A percentile compares a stretch with the other conserved stretches of the same genome.
Evolutionary conservation across 1,140 invertebrate species (phyloP).

Genomic region (Caenorhabditis latens): DNA sequence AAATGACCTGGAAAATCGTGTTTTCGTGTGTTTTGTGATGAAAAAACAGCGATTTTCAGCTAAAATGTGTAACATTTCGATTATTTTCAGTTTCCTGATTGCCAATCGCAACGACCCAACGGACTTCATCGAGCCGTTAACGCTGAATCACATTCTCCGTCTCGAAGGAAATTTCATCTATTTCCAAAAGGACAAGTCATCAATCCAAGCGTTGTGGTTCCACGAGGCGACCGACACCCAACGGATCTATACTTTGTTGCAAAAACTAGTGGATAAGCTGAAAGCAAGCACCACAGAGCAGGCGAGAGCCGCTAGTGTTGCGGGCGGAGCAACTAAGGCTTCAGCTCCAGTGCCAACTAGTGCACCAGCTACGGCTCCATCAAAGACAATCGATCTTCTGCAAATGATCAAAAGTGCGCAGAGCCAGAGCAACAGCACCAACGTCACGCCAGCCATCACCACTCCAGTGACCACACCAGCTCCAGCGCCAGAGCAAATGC

Average conservation of each 20-base stretch:
- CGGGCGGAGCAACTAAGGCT: neutral
- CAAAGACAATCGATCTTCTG: conserved; percentile 21
- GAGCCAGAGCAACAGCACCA: neutral
- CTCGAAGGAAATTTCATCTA: conserved; percentile 45
- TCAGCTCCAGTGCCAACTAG: conserved; percentile 15
- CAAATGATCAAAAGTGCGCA: conserved; percentile 50
- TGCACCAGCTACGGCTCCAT: conserved; percentile 1
- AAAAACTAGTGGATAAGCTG: conserved; percentile 28
- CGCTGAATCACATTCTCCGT: neutral
- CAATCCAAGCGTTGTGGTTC: conserved; percentile 53
- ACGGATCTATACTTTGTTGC: neutral
- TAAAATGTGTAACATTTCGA: neutral
- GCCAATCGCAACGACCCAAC: conserved; percentile 40
- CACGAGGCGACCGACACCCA: neutral
- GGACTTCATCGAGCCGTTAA: conserved; percentile 57
- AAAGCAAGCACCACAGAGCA: conserved; percentile 48
- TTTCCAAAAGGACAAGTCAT: conserved; percentile 14
- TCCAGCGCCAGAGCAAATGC: conserved; percentile 48
- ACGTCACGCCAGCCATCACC: neutral
- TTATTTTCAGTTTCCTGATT: conserved; percentile 51
- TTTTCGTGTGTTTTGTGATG: no score
- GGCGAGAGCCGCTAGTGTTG: neutral
- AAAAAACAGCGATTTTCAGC: no score
- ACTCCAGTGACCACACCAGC: neutral
- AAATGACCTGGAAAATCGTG: no score